Evolutionary conservation across 2,888 invertebrate genomes (phyloP).

Genomic region (Harpalus rufipes): DNA sequence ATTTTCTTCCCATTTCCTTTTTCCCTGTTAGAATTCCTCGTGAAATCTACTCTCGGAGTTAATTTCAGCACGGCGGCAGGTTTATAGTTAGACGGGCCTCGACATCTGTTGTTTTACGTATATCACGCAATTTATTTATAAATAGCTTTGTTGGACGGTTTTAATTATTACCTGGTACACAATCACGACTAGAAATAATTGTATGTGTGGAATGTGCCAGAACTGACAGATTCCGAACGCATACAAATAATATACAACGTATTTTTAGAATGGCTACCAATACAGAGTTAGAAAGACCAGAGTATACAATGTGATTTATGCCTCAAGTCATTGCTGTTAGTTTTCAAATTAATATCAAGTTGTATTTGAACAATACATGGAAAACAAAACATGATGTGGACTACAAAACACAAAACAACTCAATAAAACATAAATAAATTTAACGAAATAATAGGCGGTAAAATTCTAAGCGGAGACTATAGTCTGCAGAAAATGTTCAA

Average conservation of each 20-base stretch:
- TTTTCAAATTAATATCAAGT: too few species aligned
- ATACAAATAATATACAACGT: constrained; percentile 7
- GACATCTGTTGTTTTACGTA: constrained; percentile 55
- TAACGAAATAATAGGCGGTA: too few species aligned
- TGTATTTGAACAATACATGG: too few species aligned
- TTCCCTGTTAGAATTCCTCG: constrained; percentile 3
- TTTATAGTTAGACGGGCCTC: constrained; percentile 35
- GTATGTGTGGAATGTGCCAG: constrained; percentile 53
- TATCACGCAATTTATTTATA: constrained; percentile 55
- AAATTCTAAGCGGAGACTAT: too few species aligned
- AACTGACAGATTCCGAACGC: constrained; percentile 34
- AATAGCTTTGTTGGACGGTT: constrained; percentile 52
- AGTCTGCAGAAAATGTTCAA: too few species aligned
- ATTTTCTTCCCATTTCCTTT: constrained; percentile 8
- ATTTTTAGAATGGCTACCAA: neutral
- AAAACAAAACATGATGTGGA: too few species aligned
- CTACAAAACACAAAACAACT: too few species aligned
- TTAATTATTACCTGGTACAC: constrained; percentile 50
- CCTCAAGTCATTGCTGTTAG: too few species aligned
- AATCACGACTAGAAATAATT: constrained; percentile 48
- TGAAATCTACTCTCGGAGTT: constrained; percentile 30
- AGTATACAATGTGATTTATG: too few species aligned
- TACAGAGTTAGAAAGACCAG: neutral
- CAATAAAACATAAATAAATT: too few species aligned
- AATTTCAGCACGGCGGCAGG: constrained; percentile 23